Conservation (phyloP, 1,140 invertebrate species). For the Trypoxylus dichotomus region DNA sequence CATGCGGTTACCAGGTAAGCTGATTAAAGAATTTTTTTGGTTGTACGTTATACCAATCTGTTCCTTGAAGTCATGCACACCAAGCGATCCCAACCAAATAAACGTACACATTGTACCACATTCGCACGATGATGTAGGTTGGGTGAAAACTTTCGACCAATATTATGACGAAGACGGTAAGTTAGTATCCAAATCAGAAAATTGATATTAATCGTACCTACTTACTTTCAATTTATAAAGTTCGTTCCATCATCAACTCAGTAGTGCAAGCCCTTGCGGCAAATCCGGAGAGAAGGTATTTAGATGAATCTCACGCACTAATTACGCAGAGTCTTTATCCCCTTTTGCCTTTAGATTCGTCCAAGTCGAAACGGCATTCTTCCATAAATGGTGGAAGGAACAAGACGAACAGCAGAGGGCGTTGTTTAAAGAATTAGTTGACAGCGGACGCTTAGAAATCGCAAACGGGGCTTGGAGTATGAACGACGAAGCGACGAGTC, state of each 20-base stretch:
- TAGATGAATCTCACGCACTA: too few species aligned
- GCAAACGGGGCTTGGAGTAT: constrained; percentile 83
- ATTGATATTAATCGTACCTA: too few species aligned
- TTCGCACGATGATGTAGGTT: constrained; percentile 80
- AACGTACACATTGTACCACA: constrained; percentile 74
- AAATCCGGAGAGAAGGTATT: constrained; percentile 42
- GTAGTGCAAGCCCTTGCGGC: constrained; percentile 37
- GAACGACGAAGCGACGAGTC: constrained; percentile 89
- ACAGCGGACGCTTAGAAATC: constrained; percentile 76
- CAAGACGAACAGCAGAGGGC: constrained; percentile 59
- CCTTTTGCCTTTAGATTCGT: constrained; percentile 42
- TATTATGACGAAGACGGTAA: constrained; percentile 67
- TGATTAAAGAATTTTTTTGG: too few species aligned
- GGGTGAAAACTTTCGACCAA: constrained; percentile 80
- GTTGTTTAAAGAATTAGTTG: constrained; percentile 53
- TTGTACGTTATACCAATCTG: background rate
- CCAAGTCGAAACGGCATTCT: constrained; percentile 56
- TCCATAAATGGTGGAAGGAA: constrained; percentile 69
- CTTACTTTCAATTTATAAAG: constrained; percentile 13
- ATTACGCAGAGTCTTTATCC: too few species aligned
- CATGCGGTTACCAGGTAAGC: too few species aligned
- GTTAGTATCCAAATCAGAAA: too few species aligned
- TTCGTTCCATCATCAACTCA: constrained; percentile 42
- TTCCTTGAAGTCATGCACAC: constrained; percentile 51
- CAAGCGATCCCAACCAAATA: constrained; percentile 54